phyloP scores from a whole-genome alignment of 2,797 vertebrate species.

The Neosilurus mollespiculum region DNA sequence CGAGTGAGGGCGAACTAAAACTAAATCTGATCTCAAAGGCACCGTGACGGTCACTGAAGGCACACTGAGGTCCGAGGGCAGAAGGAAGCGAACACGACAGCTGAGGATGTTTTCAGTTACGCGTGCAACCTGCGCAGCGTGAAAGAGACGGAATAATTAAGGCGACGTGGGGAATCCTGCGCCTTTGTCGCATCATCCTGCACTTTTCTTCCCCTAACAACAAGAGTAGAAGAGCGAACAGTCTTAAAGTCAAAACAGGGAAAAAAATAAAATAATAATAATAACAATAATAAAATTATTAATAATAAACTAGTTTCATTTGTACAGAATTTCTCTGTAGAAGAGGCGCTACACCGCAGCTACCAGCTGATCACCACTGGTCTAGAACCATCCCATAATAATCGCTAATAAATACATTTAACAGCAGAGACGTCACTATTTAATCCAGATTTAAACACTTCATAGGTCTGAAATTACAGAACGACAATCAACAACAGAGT shows the following conservation, averaged over 20 bases:
- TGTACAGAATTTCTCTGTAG: not conserved
- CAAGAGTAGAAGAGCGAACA: not conserved
- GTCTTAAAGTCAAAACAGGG: not conserved
- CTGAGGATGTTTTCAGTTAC: not conserved
- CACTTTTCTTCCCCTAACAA: not conserved
- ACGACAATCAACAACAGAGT: not conserved
- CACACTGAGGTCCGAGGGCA: not conserved
- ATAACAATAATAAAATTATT: too few species aligned
- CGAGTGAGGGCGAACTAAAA: not conserved
- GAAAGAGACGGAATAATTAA: not conserved
- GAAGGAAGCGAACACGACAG: not conserved
- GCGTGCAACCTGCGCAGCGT: not conserved
- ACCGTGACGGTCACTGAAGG: conserved; percentile 14
- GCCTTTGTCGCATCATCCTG: not conserved
- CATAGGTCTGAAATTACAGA: fast-evolving
- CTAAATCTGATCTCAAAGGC: conserved; percentile 13
- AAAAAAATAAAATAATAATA: not conserved
- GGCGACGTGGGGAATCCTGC: not conserved
- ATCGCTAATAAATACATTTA: not conserved
- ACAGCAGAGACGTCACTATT: not conserved
- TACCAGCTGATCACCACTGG: too few species aligned
- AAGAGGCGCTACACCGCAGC: too few species aligned
- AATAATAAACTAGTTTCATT: too few species aligned
- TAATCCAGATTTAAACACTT: not conserved
- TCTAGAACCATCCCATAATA: too few species aligned